Conservation (phyloP, 1,140 invertebrate species). For the Acromyrmex heyeri region DNA sequence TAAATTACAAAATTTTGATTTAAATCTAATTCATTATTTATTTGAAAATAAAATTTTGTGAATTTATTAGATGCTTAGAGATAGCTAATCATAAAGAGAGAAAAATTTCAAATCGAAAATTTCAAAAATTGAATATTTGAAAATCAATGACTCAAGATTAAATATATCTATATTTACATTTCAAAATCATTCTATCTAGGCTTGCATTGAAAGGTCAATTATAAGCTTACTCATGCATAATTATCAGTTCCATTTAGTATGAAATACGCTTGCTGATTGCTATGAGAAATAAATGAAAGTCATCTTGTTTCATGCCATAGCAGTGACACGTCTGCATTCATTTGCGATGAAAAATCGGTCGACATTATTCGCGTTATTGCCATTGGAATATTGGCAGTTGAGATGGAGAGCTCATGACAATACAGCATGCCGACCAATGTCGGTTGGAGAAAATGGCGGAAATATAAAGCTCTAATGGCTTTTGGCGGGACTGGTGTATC, state of each 20-base stretch:
- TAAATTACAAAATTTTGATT: neutral
- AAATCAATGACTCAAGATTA: neutral
- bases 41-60: neutral
- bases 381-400: conserved; percentile 52
- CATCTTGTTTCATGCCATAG: conserved; percentile 25
- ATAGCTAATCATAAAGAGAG: neutral
- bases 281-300: conserved; percentile 31
- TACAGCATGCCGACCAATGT: conserved; percentile 35
- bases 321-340: conserved; percentile 12
- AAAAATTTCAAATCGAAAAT: neutral
- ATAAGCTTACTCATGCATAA: neutral
- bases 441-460: conserved; percentile 59
- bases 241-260: conserved; percentile 38
- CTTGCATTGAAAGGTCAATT: neutral
- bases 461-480: conserved; percentile 61
- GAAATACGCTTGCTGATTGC: conserved; percentile 18
- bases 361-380: conserved; percentile 62
- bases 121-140: neutral
- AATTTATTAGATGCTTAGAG: neutral
- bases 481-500: conserved; percentile 49
- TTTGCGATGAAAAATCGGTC: conserved; percentile 43
- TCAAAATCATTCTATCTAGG: conserved; percentile 1
- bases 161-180: neutral
- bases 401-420: conserved; percentile 44
- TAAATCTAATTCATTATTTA: neutral